These are phyloP conservation scores for Cepphus grylle DNA, from an alignment of 2,113 vertebrate genomes.

Conservation along the genomic window DNA sequence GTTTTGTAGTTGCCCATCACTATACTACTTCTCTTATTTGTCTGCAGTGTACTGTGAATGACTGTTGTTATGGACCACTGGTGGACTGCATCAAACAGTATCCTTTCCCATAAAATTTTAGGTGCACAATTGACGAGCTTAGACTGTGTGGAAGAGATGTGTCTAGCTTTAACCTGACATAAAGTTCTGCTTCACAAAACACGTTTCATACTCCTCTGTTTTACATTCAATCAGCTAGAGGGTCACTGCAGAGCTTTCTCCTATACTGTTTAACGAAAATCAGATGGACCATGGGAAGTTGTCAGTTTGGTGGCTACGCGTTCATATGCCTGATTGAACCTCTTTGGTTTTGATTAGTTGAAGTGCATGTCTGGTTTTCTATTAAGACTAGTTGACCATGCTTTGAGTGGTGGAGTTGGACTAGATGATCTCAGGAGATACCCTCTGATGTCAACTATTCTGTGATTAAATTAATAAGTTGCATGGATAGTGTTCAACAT, in stretches of 20 bases:
- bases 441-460: neutral
- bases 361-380: constrained; percentile 36
- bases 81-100: constrained; percentile 99
- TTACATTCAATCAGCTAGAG: constrained; percentile 73
- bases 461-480: neutral
- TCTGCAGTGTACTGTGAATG: constrained; percentile 96
- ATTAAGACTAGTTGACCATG: neutral
- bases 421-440: neutral
- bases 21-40: constrained; percentile 62
- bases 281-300: constrained; percentile 46
- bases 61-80: constrained; percentile 99
- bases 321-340: constrained; percentile 27
- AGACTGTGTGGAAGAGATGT: constrained; percentile 86
- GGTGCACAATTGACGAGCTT: constrained; percentile 90
- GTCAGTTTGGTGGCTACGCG: constrained; percentile 42
- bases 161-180: constrained; percentile 91
- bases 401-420: neutral
- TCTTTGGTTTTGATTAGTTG: constrained; percentile 46
- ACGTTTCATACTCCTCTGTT: constrained; percentile 73
- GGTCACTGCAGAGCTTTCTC: constrained; percentile 64
- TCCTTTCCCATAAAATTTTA: constrained; percentile 98
- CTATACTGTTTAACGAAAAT: constrained; percentile 41
- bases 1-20: constrained; percentile 34
- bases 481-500: neutral
- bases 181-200: constrained; percentile 91